phyloP scores from a whole-genome alignment of 2,113 vertebrate genomes.

The Paradoxurus hermaphroditus region DNA sequence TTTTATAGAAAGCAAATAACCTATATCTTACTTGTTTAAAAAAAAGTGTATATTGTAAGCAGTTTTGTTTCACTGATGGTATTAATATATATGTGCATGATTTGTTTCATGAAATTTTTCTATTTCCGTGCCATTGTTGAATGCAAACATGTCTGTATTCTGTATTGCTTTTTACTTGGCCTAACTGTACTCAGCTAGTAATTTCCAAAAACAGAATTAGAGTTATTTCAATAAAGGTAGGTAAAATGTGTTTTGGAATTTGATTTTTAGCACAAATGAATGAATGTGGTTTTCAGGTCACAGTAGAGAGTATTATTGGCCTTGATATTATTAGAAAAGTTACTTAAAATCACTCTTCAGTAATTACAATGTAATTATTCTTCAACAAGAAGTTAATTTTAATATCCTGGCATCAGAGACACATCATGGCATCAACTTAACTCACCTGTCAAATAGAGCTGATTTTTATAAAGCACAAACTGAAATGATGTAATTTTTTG shows the following conservation, averaged over 20 bases:
- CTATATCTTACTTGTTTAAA: not conserved
- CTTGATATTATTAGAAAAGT: not conserved
- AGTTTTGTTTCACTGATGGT: slow-evolving; percentile 58
- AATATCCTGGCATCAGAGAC: not conserved
- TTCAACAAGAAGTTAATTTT: not conserved
- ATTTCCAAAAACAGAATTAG: slow-evolving; percentile 42
- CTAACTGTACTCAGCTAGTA: slow-evolving; percentile 56
- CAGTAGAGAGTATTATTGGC: not conserved
- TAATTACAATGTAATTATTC: not conserved
- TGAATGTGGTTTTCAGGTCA: slow-evolving; percentile 1
- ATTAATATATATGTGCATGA: slow-evolving; percentile 71
- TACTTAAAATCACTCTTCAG: slow-evolving; percentile 12
- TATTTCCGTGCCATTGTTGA: slow-evolving; percentile 67
- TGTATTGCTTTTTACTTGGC: slow-evolving; percentile 65
- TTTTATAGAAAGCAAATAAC: slow-evolving; percentile 8
- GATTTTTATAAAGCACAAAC: not conserved
- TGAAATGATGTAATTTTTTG: not conserved
- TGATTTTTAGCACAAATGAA: slow-evolving; percentile 49
- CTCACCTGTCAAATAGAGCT: not conserved
- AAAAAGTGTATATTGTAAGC: slow-evolving; percentile 14
- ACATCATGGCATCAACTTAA: not conserved
- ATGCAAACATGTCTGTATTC: slow-evolving; percentile 49
- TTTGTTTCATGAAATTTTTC: slow-evolving; percentile 64
- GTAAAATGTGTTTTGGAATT: slow-evolving; percentile 61
- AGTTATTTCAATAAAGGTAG: slow-evolving; percentile 73